Conservation (phyloP, 2,113 vertebrate species). For the Thermophis baileyi region DNA sequence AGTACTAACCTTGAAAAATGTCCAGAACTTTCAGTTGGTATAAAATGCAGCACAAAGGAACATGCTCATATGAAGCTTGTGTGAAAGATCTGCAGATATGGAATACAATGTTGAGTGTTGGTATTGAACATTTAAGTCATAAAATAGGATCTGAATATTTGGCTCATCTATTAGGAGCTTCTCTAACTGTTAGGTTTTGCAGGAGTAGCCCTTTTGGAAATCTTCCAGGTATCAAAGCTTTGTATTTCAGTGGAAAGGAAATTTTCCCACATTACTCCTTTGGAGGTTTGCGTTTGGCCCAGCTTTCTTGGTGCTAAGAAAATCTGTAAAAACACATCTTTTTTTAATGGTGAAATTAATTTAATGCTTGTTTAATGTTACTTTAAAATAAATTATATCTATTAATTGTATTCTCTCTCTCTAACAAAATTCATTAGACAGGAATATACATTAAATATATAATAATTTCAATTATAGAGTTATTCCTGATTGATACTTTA, state of each 20-base stretch:
- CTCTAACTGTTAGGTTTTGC: not conserved
- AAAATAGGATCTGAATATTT: not conserved
- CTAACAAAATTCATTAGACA: not conserved
- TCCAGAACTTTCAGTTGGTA: not conserved
- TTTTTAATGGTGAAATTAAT: not conserved
- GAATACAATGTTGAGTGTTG: not conserved
- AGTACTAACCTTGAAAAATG: not conserved
- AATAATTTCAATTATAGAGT: not conserved
- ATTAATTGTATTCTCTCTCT: not conserved
- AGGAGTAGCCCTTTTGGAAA: not conserved
- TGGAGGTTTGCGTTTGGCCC: not conserved
- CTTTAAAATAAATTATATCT: not conserved
- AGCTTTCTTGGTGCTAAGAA: not conserved
- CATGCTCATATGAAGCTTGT: not conserved
- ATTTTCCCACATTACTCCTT: not conserved
- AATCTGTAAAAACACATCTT: not conserved
- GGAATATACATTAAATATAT: not conserved
- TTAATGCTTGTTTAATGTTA: not conserved
- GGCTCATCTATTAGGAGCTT: not conserved
- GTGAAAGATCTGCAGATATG: not conserved
- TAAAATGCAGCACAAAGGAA: not conserved
- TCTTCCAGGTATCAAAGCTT: not conserved
- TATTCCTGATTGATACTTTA: not conserved
- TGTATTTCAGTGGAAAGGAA: not conserved
- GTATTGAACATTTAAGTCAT: not conserved